Evolutionary conservation across 2,888 invertebrate species (phyloP).

Genomic region (Macrosiphum euphorbiae): DNA sequence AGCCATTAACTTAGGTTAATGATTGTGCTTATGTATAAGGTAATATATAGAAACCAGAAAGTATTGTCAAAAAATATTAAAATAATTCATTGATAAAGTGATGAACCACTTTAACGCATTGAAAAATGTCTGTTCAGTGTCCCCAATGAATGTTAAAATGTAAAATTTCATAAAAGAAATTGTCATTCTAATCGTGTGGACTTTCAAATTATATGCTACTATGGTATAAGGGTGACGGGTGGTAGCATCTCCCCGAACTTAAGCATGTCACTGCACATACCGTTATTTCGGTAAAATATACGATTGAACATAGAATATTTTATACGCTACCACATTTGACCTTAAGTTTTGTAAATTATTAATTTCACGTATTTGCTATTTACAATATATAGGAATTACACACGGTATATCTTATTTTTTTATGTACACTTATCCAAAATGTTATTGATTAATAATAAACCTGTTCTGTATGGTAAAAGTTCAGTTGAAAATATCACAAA

Average conservation of each 20-base stretch:
- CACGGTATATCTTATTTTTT: background rate
- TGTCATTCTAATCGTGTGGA: background rate
- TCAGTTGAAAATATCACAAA: background rate
- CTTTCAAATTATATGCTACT: background rate
- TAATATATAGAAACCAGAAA: background rate
- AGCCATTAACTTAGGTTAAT: background rate
- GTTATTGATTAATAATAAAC: background rate
- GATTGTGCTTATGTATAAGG: background rate
- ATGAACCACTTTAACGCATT: background rate
- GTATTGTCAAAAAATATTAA: background rate
- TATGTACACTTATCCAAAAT: too few relatives aligned
- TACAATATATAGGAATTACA: background rate
- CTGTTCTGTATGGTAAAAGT: background rate
- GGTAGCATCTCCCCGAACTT: background rate
- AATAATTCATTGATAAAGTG: background rate
- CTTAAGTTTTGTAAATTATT: background rate
- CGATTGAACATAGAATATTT: too few relatives aligned
- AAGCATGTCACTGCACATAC: background rate
- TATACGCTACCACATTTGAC: background rate
- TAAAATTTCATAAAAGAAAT: background rate
- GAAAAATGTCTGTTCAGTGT: background rate
- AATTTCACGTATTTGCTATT: background rate
- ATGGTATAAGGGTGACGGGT: background rate
- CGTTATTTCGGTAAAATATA: too few relatives aligned
- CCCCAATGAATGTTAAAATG: background rate